Evolutionary conservation across 2,797 vertebrate species (phyloP).

Genomic region (Anguilla pacifica): DNA sequence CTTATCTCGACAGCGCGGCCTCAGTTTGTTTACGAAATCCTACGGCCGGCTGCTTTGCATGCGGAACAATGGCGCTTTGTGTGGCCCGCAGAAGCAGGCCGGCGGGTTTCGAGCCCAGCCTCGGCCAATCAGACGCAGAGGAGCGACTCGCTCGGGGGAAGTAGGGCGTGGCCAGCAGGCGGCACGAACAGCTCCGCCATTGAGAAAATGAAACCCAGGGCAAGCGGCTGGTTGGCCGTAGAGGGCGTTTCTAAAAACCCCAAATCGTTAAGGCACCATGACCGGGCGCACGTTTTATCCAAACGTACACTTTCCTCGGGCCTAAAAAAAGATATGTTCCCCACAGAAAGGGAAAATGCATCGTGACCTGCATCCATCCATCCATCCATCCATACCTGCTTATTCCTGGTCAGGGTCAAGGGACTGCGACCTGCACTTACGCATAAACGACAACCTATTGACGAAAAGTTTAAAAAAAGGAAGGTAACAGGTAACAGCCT

Average conservation of each 20-base stretch:
- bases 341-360: neutral
- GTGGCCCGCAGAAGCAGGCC: slow-evolving; percentile 19
- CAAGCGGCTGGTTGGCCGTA: neutral
- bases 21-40: slow-evolving; percentile 31
- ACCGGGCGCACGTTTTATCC: neutral
- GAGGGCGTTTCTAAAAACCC: neutral
- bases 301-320: neutral
- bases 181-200: neutral
- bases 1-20: slow-evolving; percentile 17
- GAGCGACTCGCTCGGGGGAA: neutral
- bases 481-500: neutral
- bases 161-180: neutral
- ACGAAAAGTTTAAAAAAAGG: neutral
- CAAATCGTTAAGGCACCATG: neutral
- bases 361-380: no score
- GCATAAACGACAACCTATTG: neutral
- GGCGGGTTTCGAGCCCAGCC: slow-evolving; percentile 34
- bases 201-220: neutral
- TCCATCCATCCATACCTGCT: no score
- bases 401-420: no score
- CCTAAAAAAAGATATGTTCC: no score
- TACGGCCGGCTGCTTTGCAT: slow-evolving; percentile 55
- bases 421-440: neutral
- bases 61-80: slow-evolving; percentile 46
- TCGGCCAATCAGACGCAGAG: slow-evolving; percentile 12